Evolutionary conservation across 2,113 vertebrate species (phyloP), one percentile per base, ranked within the genome.

Genomic region (Vidua macroura): DNA sequence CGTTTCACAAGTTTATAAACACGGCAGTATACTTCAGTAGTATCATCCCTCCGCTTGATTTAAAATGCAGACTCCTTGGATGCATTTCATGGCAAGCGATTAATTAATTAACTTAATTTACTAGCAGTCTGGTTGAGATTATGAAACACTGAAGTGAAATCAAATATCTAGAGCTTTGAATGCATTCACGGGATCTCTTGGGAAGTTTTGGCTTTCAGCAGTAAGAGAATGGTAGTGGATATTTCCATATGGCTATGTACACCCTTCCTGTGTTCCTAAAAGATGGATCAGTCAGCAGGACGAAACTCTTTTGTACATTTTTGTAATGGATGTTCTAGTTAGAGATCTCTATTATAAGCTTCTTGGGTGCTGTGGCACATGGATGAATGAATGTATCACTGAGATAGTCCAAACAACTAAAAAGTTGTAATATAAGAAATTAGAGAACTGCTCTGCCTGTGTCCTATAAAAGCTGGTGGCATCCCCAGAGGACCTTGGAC

Each of bases 121-220:
- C 64, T 81, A 75, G 44, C 60, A 23, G 52, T 75, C 76, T 83
- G 56, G 24, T 48, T 15, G 86, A 59, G 49, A 59, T 31, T 37
- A 24, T 49, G 86, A 72, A 93, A 56, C 27, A 69, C 89, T 25
- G 66, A 80, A 83, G 52, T 44, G 80, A 84, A 88, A 88, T 92
- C 21, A 67, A 88, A 10, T 92, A 87, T 72, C 39, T 59, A 11
- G 43, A 48, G 39, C 56, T 91, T 88, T 52, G 78, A 88, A 84
- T 75, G 91, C 64, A 10, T 88, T 91, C 66, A 13, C 7, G 2
- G 49, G 4, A 8, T 74, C 91, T 91, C 96, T 68, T 44, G 91
- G 92, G 94, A 96, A 72, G 88, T 80, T 51, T 96, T 84, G 64
- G 56, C 52, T 96, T 96, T 95, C 94, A 83, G 73, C 48, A 35